Base-by-base conservation (phyloP, 2,888 invertebrate genomes). In the Gonocerus acuteangulatus region DNA sequence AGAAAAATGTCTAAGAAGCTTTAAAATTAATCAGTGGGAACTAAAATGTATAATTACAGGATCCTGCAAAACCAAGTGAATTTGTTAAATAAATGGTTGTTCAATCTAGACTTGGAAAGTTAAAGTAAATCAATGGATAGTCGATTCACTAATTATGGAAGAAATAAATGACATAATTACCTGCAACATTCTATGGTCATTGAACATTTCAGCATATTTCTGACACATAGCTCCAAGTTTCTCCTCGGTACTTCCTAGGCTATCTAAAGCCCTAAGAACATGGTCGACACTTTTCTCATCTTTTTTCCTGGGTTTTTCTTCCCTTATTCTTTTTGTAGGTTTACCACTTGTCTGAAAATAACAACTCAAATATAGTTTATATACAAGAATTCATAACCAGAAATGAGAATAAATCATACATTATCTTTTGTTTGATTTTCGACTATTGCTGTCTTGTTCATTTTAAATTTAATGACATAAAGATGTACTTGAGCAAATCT, bases 171-270 rank as follows among this genome's bases (percentile, higher is more conserved):
- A n/a, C n/a, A n/a, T 21, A 23, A 76, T 76, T 65, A 78, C 75
- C 66, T 81, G 81, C 64, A 81, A 71, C 64, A 81, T 81, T 65
- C 81, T 78, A 71, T 83, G 84, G 59, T 88, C 88, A 67, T 89
- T 88, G 11, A 85, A 80, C 2, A 85, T 76, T 69, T 90, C 88
- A 1, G 84, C 77, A 72, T 88, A 90, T 71, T 87, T 90, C 69
- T 85, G 85, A 69, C 83, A 82, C 66, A 90, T 78, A 1, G 81
- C 76, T 2, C 80, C 77, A 27, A 87, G 73, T 73, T 87, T 88
- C 68, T 88, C 87, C 66, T 85, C 85, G 0, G 82, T 73, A 0
- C 80, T 79, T 21, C 81, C 77, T 64, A 75, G 71, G 1, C 77
- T 75, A 65, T 78, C 80, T 0, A 84, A 71, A 0, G 80, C 77